Evolutionary conservation across 2,888 invertebrate species (phyloP), one percentile per base, ranked within the genome.

Genomic region (Dryocosmus kuriphilus): DNA sequence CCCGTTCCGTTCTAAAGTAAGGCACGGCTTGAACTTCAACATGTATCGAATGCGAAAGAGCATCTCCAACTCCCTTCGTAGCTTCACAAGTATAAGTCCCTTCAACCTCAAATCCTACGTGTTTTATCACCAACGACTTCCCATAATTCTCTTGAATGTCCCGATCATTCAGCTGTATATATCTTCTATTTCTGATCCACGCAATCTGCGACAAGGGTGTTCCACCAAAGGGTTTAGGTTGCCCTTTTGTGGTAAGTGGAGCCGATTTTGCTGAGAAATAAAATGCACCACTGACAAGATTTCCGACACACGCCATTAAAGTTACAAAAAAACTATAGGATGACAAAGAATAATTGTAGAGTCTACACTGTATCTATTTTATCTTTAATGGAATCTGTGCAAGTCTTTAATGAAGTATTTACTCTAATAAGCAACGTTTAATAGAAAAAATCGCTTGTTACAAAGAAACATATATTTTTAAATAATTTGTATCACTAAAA

Each of bases 11-110:
- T 16, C 95, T 96, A 93, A 99, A 99, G 92, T 96, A 98, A 0
- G 99, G 99, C 7, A 95, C 94, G 67, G 97, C 94, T 89, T 95
- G 93, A 57, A 97, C 95, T 87, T 94, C 93, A 32, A 98, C 93
- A 85, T 95, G 94, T 84, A 98, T 97, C 16, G 97, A 96, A 92
- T 98, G 96, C 0, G 97, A 96, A 89, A 96, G 94, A 0, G 97
- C 96, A 57, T 94, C 94, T 63, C 97, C 97, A 5, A 98, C 97
- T 61, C 98, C 98, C 91, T 98, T 98, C 87, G 96, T 96, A 67
- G 96, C 96, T 87, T 97, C 97, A 92, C 99, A 99, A 8, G 97
- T 97, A 91, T 99, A 99, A 9, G 94, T 93, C 80, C 99, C 99
- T 89, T 95, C 95, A 92, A 99, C 99, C 75, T 97, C 96, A 88